These are phyloP conservation scores for Laticauda colubrina DNA, from an alignment of 2,113 vertebrate genomes.

Conservation along the genomic window DNA sequence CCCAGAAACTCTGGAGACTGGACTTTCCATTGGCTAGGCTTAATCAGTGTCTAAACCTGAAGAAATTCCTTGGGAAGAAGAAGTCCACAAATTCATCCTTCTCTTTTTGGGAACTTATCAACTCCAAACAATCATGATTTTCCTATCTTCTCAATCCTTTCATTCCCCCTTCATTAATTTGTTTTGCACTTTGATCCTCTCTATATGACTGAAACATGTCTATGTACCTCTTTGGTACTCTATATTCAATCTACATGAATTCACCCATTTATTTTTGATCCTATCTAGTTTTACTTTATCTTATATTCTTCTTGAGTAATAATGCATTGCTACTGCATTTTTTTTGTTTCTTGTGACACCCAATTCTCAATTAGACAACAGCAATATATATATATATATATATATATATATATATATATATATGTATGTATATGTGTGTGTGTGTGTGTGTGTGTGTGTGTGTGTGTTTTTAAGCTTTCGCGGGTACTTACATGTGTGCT, in stretches of 20 bases:
- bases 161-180: neutral
- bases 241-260: neutral
- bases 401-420: too few relatives aligned
- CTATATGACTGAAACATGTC: neutral
- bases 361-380: neutral
- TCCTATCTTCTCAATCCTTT: neutral
- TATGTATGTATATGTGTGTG: too few relatives aligned
- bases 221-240: neutral
- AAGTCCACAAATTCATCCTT: neutral
- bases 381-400: too few relatives aligned
- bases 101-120: neutral
- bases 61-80: neutral
- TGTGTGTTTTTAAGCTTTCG: too few relatives aligned
- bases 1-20: neutral
- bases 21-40: neutral
- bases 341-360: neutral
- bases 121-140: neutral
- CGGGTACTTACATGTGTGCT: too few relatives aligned
- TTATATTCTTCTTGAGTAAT: neutral
- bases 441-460: too few relatives aligned
- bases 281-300: neutral
- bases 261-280: neutral
- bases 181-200: neutral
- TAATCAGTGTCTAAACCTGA: neutral
- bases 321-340: neutral